Conservation (phyloP, 1,140 invertebrate genomes). For the Formica exsecta region DNA sequence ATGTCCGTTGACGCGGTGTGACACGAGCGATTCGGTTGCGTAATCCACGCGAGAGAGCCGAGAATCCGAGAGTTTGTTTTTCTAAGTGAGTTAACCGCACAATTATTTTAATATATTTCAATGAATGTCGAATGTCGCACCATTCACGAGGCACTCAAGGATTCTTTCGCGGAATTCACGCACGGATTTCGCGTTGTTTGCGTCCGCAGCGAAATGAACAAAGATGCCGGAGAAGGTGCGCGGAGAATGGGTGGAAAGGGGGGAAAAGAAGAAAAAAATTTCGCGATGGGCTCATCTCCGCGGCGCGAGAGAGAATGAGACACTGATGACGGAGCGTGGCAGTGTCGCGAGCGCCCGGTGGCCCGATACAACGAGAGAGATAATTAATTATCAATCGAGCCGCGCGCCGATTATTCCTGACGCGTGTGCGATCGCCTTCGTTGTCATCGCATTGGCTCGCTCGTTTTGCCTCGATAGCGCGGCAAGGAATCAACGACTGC, state of each 20-base stretch:
- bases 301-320: conserved; percentile 46
- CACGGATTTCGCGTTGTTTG: conserved; percentile 4
- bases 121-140: conserved; percentile 61
- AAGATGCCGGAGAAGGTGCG: background rate
- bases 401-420: conserved; percentile 62
- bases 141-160: conserved; percentile 46
- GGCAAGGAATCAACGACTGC: conserved; percentile 57
- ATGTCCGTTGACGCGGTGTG: conserved; percentile 49
- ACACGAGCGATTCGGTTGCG: conserved; percentile 62
- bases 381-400: conserved; percentile 83
- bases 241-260: background rate
- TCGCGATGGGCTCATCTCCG: conserved; percentile 51
- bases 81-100: conserved; percentile 64
- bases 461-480: conserved; percentile 47
- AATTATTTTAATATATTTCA: conserved; percentile 66
- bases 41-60: conserved; percentile 40
- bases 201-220: background rate
- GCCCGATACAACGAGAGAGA: conserved; percentile 73
- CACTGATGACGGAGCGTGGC: conserved; percentile 62
- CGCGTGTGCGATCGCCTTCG: conserved; percentile 42
- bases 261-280: background rate
- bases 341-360: conserved; percentile 31
- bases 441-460: conserved; percentile 21
- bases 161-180: conserved; percentile 1
- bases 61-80: conserved; percentile 70